phyloP scores from a whole-genome alignment of 2,113 vertebrate genomes.

The Gavia stellata region DNA sequence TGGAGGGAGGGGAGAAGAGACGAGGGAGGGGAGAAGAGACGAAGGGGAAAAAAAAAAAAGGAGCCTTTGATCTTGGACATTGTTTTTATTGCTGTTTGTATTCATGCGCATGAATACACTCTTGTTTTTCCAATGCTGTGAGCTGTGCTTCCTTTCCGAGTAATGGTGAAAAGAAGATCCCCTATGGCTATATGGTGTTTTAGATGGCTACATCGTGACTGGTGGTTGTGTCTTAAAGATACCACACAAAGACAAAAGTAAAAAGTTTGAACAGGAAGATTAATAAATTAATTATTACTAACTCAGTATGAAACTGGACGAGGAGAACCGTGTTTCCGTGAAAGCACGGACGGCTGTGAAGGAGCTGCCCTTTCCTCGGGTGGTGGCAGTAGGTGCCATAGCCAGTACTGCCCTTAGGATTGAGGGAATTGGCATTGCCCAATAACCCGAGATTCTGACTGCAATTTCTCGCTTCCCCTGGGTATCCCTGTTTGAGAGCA shows the following conservation, averaged over 20 bases:
- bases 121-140: background rate
- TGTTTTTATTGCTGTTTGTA: background rate
- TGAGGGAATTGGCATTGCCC: background rate
- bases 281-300: background rate
- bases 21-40: background rate
- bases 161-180: background rate
- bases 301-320: rapidly evolving
- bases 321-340: rapidly evolving
- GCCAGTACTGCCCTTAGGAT: background rate
- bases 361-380: background rate
- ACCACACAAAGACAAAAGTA: rapidly evolving
- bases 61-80: background rate
- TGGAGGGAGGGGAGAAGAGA: background rate
- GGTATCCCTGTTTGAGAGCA: background rate
- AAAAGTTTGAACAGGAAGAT: background rate
- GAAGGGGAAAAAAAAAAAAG: no score
- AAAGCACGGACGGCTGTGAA: rapidly evolving
- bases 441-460: rapidly evolving
- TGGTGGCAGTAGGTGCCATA: background rate
- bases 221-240: rapidly evolving
- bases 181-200: rapidly evolving
- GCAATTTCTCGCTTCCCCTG: background rate
- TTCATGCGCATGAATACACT: background rate
- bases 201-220: rapidly evolving
- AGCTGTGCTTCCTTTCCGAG: background rate